Evolutionary conservation across 1,140 invertebrate species (phyloP).

Genomic region (Drosophila ogumai): DNA sequence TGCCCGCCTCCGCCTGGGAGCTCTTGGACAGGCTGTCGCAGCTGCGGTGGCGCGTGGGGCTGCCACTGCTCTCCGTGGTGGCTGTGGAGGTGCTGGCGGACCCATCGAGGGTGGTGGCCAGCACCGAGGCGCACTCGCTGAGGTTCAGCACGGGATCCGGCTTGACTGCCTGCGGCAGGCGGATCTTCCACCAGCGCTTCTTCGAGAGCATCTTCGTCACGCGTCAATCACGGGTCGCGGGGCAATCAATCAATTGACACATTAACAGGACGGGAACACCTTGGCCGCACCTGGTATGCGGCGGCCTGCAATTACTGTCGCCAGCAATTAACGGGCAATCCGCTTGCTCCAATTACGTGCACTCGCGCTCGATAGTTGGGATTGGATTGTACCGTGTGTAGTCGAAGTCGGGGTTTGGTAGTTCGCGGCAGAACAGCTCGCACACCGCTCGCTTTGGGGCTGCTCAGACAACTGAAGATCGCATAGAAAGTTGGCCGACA

Average conservation of each 20-base stretch:
- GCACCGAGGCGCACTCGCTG: slow-evolving; percentile 59
- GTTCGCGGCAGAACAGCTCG: slow-evolving; percentile 23
- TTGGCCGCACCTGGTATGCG: slow-evolving; percentile 38
- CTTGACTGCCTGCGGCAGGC: slow-evolving; percentile 61
- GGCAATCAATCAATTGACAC: slow-evolving; percentile 70
- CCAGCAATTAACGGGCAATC: slow-evolving; percentile 76
- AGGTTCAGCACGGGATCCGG: slow-evolving; percentile 60
- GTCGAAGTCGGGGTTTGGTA: not conserved
- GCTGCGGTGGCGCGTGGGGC: slow-evolving; percentile 37
- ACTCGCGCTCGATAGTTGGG: slow-evolving; percentile 27
- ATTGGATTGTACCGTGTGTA: not conserved
- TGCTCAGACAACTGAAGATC: slow-evolving; percentile 57
- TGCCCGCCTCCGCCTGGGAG: slow-evolving; percentile 68
- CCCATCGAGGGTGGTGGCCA: slow-evolving; percentile 50
- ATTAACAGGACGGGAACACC: slow-evolving; percentile 61
- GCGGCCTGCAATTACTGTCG: slow-evolving; percentile 62
- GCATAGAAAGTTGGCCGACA: slow-evolving; percentile 67
- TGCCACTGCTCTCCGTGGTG: slow-evolving; percentile 39
- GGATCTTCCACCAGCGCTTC: slow-evolving; percentile 77
- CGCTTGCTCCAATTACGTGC: slow-evolving; percentile 84
- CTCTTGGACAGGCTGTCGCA: slow-evolving; percentile 66
- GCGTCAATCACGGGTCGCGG: slow-evolving; percentile 51
- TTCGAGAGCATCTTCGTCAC: slow-evolving; percentile 42
- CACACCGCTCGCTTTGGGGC: slow-evolving; percentile 61
- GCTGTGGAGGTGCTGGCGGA: slow-evolving; percentile 43